Evolutionary conservation across 2,113 vertebrate species (phyloP).

Genomic region (Ceyx margarethae): DNA sequence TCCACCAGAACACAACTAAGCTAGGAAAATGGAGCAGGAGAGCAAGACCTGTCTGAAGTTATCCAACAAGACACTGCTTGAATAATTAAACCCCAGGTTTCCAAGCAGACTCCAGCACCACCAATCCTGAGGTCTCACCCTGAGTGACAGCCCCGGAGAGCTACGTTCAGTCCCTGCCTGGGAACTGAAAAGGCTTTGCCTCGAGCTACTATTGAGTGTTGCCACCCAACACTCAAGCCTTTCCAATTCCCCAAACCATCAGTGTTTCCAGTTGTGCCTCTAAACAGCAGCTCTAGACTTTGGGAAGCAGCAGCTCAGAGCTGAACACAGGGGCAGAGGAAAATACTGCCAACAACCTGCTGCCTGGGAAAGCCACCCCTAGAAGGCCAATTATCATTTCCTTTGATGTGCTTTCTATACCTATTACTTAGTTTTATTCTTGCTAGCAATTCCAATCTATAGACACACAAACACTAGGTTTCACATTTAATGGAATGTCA

Average conservation of each 20-base stretch:
- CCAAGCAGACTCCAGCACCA: neutral
- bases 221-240: neutral
- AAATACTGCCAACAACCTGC: neutral
- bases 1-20: neutral
- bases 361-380: neutral
- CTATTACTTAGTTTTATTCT: neutral
- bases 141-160: neutral
- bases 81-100: neutral
- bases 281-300: neutral
- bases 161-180: neutral
- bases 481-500: conserved; percentile 69
- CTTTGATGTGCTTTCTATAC: neutral
- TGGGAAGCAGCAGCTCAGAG: neutral
- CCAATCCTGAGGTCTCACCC: neutral
- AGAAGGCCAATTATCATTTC: neutral
- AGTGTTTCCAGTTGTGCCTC: neutral
- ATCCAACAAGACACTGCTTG: neutral
- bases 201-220: neutral
- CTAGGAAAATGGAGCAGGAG: neutral
- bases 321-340: neutral
- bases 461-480: conserved; percentile 21
- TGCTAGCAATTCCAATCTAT: conserved; percentile 32
- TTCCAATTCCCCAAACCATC: neutral
- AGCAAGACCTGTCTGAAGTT: neutral
- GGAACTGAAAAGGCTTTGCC: neutral